Conservation (phyloP, 2,113 vertebrate genomes). For the Zosterops hypoxanthus region DNA sequence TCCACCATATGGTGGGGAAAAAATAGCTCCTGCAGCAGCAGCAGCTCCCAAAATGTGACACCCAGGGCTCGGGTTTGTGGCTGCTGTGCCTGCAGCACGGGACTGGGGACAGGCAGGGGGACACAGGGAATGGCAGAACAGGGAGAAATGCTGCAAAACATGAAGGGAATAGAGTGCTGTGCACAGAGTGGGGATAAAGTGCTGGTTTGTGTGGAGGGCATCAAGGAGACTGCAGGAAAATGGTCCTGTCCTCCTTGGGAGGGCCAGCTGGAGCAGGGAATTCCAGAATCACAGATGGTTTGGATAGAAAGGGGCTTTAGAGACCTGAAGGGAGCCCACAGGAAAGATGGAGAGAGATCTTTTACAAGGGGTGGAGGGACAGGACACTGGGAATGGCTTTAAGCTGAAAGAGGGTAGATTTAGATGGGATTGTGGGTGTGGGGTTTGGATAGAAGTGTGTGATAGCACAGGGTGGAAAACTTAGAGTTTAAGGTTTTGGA, state of each 20-base stretch:
- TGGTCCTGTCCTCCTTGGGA: accelerated
- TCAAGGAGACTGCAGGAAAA: not conserved
- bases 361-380: not conserved
- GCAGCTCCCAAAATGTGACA: not conserved
- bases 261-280: not conserved
- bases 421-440: not conserved
- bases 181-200: accelerated
- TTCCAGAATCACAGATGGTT: not conserved
- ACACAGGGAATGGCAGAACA: accelerated
- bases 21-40: slow-evolving; percentile 21
- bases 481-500: no score
- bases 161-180: not conserved
- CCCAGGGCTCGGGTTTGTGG: not conserved
- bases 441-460: no score
- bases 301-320: not conserved
- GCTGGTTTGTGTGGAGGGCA: not conserved
- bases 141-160: not conserved
- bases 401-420: not conserved
- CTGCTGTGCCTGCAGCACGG: not conserved
- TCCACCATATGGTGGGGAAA: slow-evolving; percentile 8
- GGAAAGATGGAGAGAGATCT: not conserved
- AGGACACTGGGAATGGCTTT: not conserved
- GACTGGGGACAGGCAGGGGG: not conserved
- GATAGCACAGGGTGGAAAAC: no score
- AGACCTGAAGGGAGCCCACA: not conserved